phyloP scores from a whole-genome alignment of 2,113 vertebrate genomes.

The Tenrec ecaudatus region DNA sequence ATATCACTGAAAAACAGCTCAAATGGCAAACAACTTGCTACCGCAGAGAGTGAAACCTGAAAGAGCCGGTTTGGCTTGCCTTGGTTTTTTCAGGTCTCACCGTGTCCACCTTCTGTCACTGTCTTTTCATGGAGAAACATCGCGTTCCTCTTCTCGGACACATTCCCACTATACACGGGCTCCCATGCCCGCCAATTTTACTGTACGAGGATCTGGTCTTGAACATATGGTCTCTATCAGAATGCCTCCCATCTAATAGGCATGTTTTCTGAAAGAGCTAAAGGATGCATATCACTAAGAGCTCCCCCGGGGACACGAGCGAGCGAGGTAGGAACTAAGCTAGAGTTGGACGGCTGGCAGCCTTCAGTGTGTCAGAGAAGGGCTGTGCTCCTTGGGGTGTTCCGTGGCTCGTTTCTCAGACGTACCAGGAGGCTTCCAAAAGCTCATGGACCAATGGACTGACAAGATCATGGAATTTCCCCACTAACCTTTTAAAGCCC shows the following conservation, averaged over 20 bases:
- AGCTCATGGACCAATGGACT: too few relatives aligned
- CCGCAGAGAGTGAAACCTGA: neutral
- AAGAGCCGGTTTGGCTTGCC: neutral
- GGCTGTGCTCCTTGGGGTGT: neutral
- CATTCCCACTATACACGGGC: neutral
- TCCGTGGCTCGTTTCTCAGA: neutral
- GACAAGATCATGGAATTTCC: too few relatives aligned
- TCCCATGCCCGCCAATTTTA: neutral
- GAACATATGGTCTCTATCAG: neutral
- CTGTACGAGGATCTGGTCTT: neutral
- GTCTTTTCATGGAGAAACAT: neutral
- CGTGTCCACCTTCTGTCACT: neutral
- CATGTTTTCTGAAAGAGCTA: neutral
- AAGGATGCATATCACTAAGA: neutral
- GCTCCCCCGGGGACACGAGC: neutral
- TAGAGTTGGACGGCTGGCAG: neutral
- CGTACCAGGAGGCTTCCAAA: neutral
- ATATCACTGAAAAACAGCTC: neutral
- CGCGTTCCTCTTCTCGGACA: neutral
- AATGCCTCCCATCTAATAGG: neutral
- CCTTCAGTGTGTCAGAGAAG: neutral
- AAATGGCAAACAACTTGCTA: neutral
- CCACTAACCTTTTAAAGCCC: too few relatives aligned
- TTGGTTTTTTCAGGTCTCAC: neutral
- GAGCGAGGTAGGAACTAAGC: neutral